These are phyloP conservation scores for Galeopterus variegatus DNA, from an alignment of 2,113 vertebrate genomes.

Conservation along the genomic window DNA sequence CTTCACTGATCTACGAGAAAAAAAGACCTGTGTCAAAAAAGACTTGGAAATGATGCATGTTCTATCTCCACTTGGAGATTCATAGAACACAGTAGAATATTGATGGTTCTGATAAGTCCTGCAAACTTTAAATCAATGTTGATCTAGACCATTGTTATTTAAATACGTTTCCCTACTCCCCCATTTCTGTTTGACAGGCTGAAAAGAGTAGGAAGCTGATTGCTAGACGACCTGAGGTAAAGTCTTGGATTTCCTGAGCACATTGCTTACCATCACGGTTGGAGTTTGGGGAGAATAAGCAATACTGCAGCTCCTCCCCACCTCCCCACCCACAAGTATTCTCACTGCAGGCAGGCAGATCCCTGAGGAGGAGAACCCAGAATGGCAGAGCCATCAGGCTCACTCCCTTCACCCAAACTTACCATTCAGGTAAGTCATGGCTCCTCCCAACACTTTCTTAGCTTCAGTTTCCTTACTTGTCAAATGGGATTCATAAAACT, in stretches of 20 bases:
- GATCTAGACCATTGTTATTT: not conserved
- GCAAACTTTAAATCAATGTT: not conserved
- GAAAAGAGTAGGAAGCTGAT: not conserved
- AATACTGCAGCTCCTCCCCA: not conserved
- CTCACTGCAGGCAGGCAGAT: accelerated
- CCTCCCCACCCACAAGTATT: not conserved
- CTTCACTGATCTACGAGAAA: not conserved
- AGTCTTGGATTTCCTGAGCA: not conserved
- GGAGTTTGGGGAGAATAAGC: not conserved
- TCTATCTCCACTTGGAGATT: not conserved
- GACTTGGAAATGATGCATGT: not conserved
- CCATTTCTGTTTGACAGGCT: not conserved
- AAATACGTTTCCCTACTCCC: not conserved
- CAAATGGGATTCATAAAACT: not conserved
- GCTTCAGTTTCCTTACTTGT: not conserved
- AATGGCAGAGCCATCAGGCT: accelerated
- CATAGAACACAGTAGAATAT: not conserved
- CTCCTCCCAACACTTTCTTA: not conserved
- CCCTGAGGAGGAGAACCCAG: not conserved
- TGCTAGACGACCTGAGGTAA: not conserved
- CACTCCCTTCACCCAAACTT: not conserved
- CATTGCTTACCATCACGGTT: not conserved
- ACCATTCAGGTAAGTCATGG: not conserved
- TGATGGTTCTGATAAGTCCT: not conserved
- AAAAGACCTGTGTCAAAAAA: not conserved